phyloP scores from a whole-genome alignment of 2,888 invertebrate genomes.

The Agapostemon virescens region DNA sequence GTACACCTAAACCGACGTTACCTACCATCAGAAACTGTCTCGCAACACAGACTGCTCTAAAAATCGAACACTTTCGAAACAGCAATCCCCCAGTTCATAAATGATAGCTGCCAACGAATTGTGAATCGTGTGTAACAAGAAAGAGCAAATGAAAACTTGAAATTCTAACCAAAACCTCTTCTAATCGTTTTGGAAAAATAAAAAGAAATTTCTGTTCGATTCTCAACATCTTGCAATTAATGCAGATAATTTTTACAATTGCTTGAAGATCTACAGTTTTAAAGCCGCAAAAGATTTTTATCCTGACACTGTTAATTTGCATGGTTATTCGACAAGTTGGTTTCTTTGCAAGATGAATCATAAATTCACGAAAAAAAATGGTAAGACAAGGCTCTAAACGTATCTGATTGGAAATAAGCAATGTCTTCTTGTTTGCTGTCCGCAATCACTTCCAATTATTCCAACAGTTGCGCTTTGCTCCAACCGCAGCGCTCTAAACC shows the following conservation, averaged over 20 bases:
- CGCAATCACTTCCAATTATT: conserved; percentile 1
- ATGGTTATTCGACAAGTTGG: background rate
- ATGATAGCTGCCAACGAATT: background rate
- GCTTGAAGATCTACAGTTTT: too few species aligned
- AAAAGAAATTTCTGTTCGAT: too few species aligned
- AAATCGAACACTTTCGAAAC: background rate
- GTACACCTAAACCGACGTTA: conserved; percentile 15
- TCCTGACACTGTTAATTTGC: background rate
- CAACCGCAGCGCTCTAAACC: background rate
- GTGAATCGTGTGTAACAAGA: background rate
- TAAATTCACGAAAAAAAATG: background rate
- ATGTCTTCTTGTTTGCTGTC: background rate
- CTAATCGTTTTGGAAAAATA: too few species aligned
- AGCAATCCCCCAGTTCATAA: background rate
- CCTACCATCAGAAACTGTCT: conserved; percentile 6
- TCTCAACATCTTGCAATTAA: too few species aligned
- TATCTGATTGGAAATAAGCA: background rate
- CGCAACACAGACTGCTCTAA: background rate
- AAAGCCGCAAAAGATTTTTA: too few species aligned
- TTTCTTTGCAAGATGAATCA: background rate
- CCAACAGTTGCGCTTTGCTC: background rate
- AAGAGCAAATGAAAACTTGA: too few species aligned
- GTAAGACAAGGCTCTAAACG: background rate
- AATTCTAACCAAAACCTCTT: too few species aligned
- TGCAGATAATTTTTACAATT: too few species aligned